Evolutionary conservation across 2,797 vertebrate genomes (phyloP), one percentile per base, ranked within the genome.

Genomic region (Gila robusta): DNA sequence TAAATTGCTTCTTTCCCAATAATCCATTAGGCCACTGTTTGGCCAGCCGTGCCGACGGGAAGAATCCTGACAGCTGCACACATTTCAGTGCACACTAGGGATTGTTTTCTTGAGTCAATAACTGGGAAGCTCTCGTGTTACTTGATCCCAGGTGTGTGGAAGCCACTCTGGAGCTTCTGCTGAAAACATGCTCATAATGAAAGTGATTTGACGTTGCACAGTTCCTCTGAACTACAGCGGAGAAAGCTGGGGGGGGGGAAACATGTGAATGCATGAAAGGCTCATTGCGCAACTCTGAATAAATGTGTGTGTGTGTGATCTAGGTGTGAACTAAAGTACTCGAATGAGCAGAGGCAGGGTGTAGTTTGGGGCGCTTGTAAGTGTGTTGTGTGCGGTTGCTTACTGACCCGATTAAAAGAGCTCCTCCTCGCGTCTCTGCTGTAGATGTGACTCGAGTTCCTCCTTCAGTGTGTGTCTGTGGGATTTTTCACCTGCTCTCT

Each of bases 1-100:
- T 78, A 81, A 78, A 81, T 86, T 69, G 71, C 70, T 67, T 59
- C 69, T 79, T 88, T 83, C 12, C 71, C 79, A 71, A 73, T 79
- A 82, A 82, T 72, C 56, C 70, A 81, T 83, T 66, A 73, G 49
- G 62, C 21, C 4, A 0, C 5, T 88, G 85, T 88, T 82, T 71
- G 41, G 79, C 87, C 85, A 89, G 87, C 80, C 86, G 70, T 82
- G 78, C 71, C 44, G 39, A 69, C 32, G 23, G 39, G 56, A 17
- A n/a, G 56, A 80, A 80, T 44, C 28, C 47, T 66, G 32, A 39
- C n/a, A 79, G 47, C 26, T 28, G 14, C 28, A 5, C 47, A 54
- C 28, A 21, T 76, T 28, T 76, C 67, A 39, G 8, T 2, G 10
- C 26, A 6, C 19, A 9, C 47, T 3, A 10, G 14, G 14, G 47